phyloP scores from a whole-genome alignment of 2,797 vertebrate genomes.

The Phoeniculus purpureus region DNA sequence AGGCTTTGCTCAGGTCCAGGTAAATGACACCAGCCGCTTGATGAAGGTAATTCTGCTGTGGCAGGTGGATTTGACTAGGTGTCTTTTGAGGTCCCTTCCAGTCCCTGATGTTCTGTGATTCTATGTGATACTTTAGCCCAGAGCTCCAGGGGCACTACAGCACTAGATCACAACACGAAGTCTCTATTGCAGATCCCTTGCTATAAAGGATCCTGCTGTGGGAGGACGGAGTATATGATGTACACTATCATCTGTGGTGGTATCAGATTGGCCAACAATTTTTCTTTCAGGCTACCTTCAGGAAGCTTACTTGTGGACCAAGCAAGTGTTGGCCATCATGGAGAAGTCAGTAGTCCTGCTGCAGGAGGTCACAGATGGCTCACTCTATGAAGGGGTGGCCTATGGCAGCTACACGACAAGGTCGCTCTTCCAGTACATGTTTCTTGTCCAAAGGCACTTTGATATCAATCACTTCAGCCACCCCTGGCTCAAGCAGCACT shows the following conservation, averaged over 20 bases:
- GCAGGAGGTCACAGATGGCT: slow-evolving; percentile 92
- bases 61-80: no score
- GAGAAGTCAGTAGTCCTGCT: slow-evolving; percentile 96
- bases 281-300: slow-evolving; percentile 90
- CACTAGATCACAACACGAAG: neutral
- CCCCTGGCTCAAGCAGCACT: slow-evolving; percentile 97
- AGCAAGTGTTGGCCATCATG: slow-evolving; percentile 95
- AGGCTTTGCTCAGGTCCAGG: no score
- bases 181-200: neutral
- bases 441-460: slow-evolving; percentile 95
- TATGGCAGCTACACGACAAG: slow-evolving; percentile 97
- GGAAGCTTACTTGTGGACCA: slow-evolving; percentile 97
- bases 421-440: slow-evolving; percentile 96
- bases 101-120: no score
- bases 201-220: neutral
- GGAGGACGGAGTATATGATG: neutral
- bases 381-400: slow-evolving; percentile 95
- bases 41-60: no score
- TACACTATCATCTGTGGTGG: neutral
- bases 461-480: slow-evolving; percentile 92
- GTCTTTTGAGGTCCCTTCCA: no score
- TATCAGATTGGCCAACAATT: neutral
- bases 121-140: neutral
- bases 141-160: neutral
- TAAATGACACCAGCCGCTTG: no score